phyloP scores from a whole-genome alignment of 2,797 vertebrate species.

The Acomys russatus region DNA sequence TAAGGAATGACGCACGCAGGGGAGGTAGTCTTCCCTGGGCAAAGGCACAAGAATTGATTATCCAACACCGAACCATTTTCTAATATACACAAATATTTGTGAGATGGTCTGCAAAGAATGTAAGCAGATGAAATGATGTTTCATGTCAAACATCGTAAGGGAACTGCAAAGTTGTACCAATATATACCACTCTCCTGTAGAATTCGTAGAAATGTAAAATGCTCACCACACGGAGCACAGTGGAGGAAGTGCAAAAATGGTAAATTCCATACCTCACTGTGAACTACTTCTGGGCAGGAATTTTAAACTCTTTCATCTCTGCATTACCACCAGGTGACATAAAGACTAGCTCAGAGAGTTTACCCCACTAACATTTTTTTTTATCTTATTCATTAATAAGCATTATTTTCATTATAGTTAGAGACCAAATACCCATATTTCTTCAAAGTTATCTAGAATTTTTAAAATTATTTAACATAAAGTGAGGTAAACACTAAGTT shows the following conservation, averaged over 20 bases:
- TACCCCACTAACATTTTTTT: background rate
- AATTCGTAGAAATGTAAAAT: background rate
- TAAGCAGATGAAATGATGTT: background rate
- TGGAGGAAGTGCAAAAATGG: background rate
- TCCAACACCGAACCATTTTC: background rate
- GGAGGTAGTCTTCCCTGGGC: background rate
- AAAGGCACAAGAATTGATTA: background rate
- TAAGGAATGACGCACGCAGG: background rate
- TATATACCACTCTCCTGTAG: background rate
- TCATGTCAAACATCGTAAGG: background rate
- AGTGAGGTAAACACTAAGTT: background rate
- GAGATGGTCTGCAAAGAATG: background rate
- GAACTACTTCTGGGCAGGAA: background rate
- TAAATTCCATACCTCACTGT: background rate
- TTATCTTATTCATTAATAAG: slow-evolving; percentile 2
- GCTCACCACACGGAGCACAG: background rate
- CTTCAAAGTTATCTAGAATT: background rate
- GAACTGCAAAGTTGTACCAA: background rate
- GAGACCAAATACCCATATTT: background rate
- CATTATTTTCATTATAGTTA: slow-evolving; percentile 34
- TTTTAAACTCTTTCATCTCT: background rate
- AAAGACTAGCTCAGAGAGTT: background rate
- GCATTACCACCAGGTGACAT: background rate
- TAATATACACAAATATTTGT: background rate
- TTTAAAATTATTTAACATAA: slow-evolving; percentile 12